Evolutionary conservation across 2,113 vertebrate genomes (phyloP).

Genomic region (Ranitomeya variabilis): DNA sequence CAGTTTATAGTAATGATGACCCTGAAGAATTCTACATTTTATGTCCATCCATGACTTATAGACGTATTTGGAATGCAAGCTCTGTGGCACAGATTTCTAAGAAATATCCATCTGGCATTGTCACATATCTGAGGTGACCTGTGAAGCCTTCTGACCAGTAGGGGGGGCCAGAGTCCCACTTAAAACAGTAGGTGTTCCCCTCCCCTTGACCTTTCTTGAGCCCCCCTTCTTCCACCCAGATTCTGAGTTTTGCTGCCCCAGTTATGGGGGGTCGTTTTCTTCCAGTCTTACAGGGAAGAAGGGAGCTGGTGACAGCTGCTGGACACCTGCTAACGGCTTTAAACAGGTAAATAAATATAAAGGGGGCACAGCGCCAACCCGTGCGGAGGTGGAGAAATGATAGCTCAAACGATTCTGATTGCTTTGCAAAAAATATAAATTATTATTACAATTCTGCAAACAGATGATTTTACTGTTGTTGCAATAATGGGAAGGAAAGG

Average conservation of each 20-base stretch:
- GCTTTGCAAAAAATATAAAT: too few species aligned
- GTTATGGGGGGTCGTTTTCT: conserved; percentile 53
- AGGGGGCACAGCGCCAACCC: not conserved
- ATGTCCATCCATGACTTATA: not conserved
- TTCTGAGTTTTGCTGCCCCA: conserved; percentile 46
- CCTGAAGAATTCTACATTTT: not conserved
- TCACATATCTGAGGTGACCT: not conserved
- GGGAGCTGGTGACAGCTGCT: conserved; percentile 37
- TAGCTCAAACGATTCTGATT: too few species aligned
- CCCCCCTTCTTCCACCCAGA: conserved; percentile 38
- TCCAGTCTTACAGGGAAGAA: conserved; percentile 34
- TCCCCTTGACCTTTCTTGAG: conserved; percentile 45
- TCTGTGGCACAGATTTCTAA: not conserved
- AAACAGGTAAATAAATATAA: conserved; percentile 38
- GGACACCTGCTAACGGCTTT: not conserved
- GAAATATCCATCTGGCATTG: not conserved
- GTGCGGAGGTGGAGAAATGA: too few species aligned
- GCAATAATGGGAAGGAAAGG: too few species aligned
- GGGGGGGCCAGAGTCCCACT: conserved; percentile 37
- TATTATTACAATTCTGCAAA: too few species aligned
- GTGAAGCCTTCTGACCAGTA: conserved; percentile 4
- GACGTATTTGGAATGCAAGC: not conserved
- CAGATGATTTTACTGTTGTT: too few species aligned
- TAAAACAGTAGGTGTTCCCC: conserved; percentile 29
- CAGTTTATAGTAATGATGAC: not conserved